Conservation (phyloP, 1,140 invertebrate species). For the Drosophila elegans region DNA sequence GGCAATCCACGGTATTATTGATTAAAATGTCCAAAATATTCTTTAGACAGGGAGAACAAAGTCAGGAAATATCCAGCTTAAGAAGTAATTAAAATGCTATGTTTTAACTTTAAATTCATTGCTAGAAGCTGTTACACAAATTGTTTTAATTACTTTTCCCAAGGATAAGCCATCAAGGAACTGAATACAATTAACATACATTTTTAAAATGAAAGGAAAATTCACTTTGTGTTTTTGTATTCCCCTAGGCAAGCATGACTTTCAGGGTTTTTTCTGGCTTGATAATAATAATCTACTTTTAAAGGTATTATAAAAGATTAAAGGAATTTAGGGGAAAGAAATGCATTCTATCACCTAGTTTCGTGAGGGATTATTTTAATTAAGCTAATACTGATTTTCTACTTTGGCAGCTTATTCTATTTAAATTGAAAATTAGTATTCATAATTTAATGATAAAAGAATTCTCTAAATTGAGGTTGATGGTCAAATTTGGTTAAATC, state of each 20-base stretch:
- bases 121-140: conserved; percentile 7
- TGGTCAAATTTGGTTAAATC: not conserved
- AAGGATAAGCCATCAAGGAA: conserved; percentile 3
- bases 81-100: not conserved
- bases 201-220: conserved; percentile 26
- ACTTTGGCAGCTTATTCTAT: too few species aligned
- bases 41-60: not conserved
- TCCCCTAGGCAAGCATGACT: not conserved
- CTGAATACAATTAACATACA: conserved; percentile 22
- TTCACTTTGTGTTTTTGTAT: conserved; percentile 10
- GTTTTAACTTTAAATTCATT: conserved; percentile 5
- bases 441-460: too few species aligned
- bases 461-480: not conserved
- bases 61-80: not conserved
- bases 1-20: not conserved
- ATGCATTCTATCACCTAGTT: too few species aligned
- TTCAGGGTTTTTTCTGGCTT: not conserved
- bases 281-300: not conserved
- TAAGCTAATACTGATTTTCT: too few species aligned
- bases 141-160: conserved; percentile 20
- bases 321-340: too few species aligned
- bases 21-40: not conserved
- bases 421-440: too few species aligned
- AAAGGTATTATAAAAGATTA: not conserved
- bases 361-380: too few species aligned